Conservation (phyloP, 2,113 vertebrate species). For the Anarrhichthys ocellatus region DNA sequence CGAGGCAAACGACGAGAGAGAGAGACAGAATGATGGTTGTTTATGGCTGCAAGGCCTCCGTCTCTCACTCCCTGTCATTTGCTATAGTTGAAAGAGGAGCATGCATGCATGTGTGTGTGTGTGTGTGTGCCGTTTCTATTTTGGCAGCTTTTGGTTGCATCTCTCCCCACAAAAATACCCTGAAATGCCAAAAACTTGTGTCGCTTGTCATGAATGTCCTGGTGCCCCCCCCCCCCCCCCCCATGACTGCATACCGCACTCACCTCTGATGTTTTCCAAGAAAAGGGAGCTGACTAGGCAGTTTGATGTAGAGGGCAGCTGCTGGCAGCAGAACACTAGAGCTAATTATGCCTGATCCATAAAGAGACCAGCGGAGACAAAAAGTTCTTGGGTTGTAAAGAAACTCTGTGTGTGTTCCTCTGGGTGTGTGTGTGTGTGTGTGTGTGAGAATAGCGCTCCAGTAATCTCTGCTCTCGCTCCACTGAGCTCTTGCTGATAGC, state of each 20-base stretch:
- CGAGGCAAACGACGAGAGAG: constrained; percentile 53
- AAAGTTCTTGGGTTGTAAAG: constrained; percentile 43
- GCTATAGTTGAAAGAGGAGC: constrained; percentile 60
- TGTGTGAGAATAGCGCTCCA: constrained; percentile 54
- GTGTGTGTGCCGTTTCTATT: constrained; percentile 63
- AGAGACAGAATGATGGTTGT: constrained; percentile 60
- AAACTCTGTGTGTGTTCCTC: constrained; percentile 23
- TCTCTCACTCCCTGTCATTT: constrained; percentile 77
- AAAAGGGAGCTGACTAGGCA: neutral
- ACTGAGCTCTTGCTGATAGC: constrained; percentile 67
- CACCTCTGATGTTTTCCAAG: constrained; percentile 46
- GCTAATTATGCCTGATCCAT: constrained; percentile 34
- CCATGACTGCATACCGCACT: neutral
- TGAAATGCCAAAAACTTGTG: constrained; percentile 38
- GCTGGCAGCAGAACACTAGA: constrained; percentile 1
- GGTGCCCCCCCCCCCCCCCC: constrained; percentile 48
- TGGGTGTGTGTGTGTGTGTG: constrained; percentile 42
- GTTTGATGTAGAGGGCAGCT: neutral
- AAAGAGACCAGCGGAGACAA: neutral
- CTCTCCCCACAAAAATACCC: constrained; percentile 53
- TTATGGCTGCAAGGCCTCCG: constrained; percentile 59
- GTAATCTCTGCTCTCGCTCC: constrained; percentile 68
- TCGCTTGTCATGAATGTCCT: constrained; percentile 15
- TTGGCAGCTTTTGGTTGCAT: constrained; percentile 41
- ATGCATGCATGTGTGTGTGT: constrained; percentile 30